A percentile compares a stretch with the other conserved stretches of the same genome.
Conservation (phyloP, 2,888 invertebrate species). For the Tenthredo scrophulariae region DNA sequence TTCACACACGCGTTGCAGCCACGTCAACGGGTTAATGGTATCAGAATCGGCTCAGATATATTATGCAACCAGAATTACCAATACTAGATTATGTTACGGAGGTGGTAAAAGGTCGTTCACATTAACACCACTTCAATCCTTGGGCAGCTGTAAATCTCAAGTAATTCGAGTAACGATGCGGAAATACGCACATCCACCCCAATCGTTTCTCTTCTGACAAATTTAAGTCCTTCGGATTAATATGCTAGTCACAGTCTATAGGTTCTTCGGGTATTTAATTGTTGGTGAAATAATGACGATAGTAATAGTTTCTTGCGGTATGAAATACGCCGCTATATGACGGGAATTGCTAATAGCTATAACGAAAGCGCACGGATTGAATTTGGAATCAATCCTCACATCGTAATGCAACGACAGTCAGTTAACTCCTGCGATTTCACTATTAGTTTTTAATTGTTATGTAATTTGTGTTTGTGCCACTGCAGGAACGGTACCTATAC, state of each 20-base stretch:
- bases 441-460: conserved; percentile 8
- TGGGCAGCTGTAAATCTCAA: neutral
- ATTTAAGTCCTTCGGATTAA: neutral
- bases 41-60: conserved; percentile 40
- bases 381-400: conserved; percentile 16
- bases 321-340: neutral
- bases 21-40: conserved; percentile 32
- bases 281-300: conserved; percentile 6
- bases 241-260: neutral
- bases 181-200: neutral
- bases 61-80: conserved; percentile 47
- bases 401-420: conserved; percentile 28
- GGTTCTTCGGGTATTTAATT: neutral
- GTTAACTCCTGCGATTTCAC: conserved; percentile 18
- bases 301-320: conserved; percentile 1
- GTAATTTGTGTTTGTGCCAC: neutral
- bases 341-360: conserved; percentile 12
- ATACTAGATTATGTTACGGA: neutral
- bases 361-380: conserved; percentile 2
- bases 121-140: conserved; percentile 37
- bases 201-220: neutral
- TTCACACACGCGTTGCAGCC: conserved; percentile 31
- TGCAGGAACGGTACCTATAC: neutral
- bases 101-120: conserved; percentile 51
- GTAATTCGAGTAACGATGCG: neutral